Percentiles rank a stretch among this genome's conserved stretches.
Evolutionary conservation across 2,888 invertebrate species (phyloP).

Genomic region (Pyrrhosoma nymphula): DNA sequence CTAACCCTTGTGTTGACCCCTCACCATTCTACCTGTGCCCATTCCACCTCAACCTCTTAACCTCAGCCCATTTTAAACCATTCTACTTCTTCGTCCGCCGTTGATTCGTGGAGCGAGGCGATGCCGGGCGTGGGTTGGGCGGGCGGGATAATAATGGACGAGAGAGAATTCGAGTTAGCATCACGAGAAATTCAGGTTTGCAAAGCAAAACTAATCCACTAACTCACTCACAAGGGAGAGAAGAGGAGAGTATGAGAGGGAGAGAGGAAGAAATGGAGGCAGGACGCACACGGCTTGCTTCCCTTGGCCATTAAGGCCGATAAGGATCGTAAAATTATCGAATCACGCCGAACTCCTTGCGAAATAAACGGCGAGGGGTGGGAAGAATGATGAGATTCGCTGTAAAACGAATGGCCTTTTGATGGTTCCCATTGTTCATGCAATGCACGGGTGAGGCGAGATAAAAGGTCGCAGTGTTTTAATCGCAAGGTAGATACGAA

Average conservation of each 20-base stretch:
- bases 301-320: background rate
- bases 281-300: background rate
- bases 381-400: background rate
- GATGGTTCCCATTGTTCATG: no score
- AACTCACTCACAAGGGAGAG: background rate
- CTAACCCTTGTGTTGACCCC: background rate
- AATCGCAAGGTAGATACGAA: background rate
- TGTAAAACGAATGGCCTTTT: background rate
- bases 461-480: background rate
- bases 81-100: background rate
- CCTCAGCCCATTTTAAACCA: background rate
- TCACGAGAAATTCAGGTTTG: background rate
- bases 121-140: background rate
- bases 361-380: background rate
- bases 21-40: background rate
- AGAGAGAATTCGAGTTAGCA: background rate
- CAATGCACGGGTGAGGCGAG: background rate
- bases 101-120: background rate
- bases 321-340: background rate
- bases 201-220: constrained; percentile 18
- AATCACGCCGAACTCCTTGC: background rate
- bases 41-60: background rate
- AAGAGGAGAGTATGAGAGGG: background rate
- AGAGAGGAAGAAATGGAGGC: background rate
- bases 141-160: background rate